A percentile compares a stretch with the other conserved stretches of the same genome.
Conservation (phyloP, 1,140 invertebrate species). For the Nasonia vitripennis region DNA sequence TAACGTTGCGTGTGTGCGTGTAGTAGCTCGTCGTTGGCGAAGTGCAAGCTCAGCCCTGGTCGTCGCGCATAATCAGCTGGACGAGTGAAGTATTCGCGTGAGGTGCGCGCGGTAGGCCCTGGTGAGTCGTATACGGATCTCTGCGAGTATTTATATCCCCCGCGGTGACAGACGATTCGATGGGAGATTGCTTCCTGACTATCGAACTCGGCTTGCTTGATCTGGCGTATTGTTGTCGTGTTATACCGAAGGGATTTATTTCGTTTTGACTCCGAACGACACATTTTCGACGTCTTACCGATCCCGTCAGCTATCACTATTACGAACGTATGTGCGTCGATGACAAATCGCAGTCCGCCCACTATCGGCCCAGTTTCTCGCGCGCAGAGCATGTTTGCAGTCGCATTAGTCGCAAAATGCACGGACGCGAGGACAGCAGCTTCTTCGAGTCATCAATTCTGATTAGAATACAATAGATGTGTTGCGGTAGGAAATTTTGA, state of each 20-base stretch:
- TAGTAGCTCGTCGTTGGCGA: no score
- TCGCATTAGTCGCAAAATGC: not conserved
- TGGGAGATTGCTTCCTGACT: no score
- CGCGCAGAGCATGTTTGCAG: not conserved
- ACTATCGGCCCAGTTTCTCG: no score
- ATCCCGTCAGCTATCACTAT: no score
- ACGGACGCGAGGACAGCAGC: not conserved
- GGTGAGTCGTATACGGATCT: not conserved
- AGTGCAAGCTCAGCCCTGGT: not conserved
- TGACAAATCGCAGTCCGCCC: no score
- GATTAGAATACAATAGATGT: conserved; percentile 13
- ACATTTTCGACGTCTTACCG: no score
- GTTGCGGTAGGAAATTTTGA: not conserved
- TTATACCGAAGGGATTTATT: no score
- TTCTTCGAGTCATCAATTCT: conserved; percentile 22
- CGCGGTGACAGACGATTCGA: no score
- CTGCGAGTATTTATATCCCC: no score
- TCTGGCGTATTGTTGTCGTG: no score
- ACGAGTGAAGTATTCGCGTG: conserved; percentile 1
- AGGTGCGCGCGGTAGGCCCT: not conserved
- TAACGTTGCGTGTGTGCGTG: not conserved
- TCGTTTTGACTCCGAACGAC: no score
- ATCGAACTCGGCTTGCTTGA: not conserved
- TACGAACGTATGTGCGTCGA: no score
- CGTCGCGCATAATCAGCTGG: not conserved